A percentile compares a stretch with the other conserved stretches of the same genome.
These are phyloP conservation scores for Lasiurus borealis DNA, from an alignment of 2,113 vertebrate species.

Conservation along the genomic window DNA sequence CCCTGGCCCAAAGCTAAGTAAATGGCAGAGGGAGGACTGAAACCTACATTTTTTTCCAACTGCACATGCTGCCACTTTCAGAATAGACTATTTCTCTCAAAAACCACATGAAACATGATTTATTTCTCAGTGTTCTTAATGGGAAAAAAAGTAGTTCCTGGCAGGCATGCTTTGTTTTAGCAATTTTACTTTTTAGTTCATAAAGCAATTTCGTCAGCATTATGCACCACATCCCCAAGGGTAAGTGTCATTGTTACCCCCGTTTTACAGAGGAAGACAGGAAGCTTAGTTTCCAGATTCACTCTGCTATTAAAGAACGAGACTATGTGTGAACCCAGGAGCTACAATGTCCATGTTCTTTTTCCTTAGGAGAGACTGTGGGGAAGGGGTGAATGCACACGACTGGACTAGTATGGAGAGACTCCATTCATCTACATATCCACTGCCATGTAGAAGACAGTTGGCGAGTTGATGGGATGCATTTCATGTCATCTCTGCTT, in stretches of 20 bases:
- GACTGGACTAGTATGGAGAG: background rate
- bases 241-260: background rate
- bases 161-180: conserved; percentile 71
- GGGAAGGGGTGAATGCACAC: background rate
- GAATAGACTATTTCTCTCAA: conserved; percentile 78
- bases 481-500: background rate
- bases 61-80: conserved; percentile 76
- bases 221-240: conserved; percentile 19
- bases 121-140: conserved; percentile 61
- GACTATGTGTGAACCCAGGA: background rate
- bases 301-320: background rate
- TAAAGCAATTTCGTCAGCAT: conserved; percentile 61
- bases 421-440: background rate
- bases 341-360: background rate
- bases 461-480: too few relatives aligned
- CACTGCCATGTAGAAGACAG: background rate
- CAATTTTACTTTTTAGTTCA: conserved; percentile 65
- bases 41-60: conserved; percentile 9
- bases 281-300: background rate
- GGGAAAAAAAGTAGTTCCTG: conserved; percentile 47
- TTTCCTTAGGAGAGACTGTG: background rate
- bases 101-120: conserved; percentile 75
- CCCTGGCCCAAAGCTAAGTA: conserved; percentile 47
- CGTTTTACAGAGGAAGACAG: conserved; percentile 45
- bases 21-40: conserved; percentile 74